Evolutionary conservation across 2,888 invertebrate genomes (phyloP), one percentile per base, ranked within the genome.

Genomic region (Camptogramma bilineatum): DNA sequence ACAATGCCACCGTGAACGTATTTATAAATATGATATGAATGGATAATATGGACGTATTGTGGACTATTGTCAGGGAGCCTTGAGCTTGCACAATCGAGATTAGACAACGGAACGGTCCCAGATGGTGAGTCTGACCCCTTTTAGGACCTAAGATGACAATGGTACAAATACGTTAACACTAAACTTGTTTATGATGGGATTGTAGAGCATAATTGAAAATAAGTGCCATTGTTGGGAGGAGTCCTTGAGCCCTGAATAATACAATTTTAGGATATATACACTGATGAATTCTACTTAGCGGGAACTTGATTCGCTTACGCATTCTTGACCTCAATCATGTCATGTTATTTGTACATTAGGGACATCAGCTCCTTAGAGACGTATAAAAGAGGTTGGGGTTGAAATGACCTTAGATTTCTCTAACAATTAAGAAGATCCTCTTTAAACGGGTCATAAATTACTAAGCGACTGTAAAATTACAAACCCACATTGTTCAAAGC

Each of bases 11-110:
- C 86, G 85, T 84, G 86, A 88, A 85, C 85, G 84, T 87, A 89
- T 91, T 90, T 88, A 90, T 91, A 91, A 89, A 88, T 90, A 88
- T 90, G 89, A 91, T 91, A 88, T 91, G 91, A 91, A 91, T 90
- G 90, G 89, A 87, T 91, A 90, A 90, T 91, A 86, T 85, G 83
- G 84, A 80, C 81, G 76, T 73, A 83, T 89, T 87, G 84, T 85
- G 72, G 69, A 28, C 73, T 75, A 82, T 86, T 86, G 83, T 84
- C 61, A 62, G 63, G 72, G 78, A 83, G 77, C 88, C 87, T 87
- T 87, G 88, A 81, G 80, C 74, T 88, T 88, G 86, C 80, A 88
- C 88, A 90, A 89, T 88, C 73, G 75, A 83, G 84, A 84, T 88
- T 89, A 88, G 88, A 78, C 78, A 81, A 59, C 83, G 76, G 80